Evolutionary conservation across 2,888 invertebrate genomes (phyloP), one percentile per base, ranked within the genome.

Genomic region (Prosopocoilus inquinatus): DNA sequence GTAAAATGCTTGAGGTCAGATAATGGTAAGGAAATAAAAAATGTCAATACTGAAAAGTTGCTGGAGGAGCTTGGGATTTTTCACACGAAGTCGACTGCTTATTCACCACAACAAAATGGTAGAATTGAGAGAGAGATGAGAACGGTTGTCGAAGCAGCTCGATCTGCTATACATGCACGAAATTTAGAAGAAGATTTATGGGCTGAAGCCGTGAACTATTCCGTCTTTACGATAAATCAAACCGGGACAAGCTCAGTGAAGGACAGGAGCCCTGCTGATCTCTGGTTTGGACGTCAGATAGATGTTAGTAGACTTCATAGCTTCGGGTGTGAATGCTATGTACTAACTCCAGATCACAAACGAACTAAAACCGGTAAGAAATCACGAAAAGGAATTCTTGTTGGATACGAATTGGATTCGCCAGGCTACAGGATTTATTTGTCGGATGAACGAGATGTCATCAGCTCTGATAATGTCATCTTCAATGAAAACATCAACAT

Each of bases 51-150:
- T 0, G 58, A 58, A 28, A 52, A 62, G 56, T 12, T 68, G 13
- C 67, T 47, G 63, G 16, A 66, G 8, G 49, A 60, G n/a, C 52
- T 67, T 3, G 67, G 68, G 54, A 53, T 70, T 7, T 57, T 63
- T 16, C 16, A 16, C 16, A 16, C 16, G 16, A 16, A 16, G 16
- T 49, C 65, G 68, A 60, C 47, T 48, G 54, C 64, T 1, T 67
- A 72, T 46, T 66, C 69, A 33, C 69, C 69, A 12, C 61, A 72
- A 59, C 68, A 72, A 50, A 73, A 71, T 58, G 67, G 69, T 8
- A 33, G 70, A 45, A 67, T 70, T 20, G 69, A 72, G 57, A 58
- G 70, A 46, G 68, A 72, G 62, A 72, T 71, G 68, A 53, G 70
- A 16, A 72, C 68, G 9, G 57, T 72, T 12, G 67, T 68, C 3